Evolutionary conservation across 2,797 vertebrate species (phyloP), one percentile per base, ranked within the genome.

Genomic region (Brachyalestes nurse): DNA sequence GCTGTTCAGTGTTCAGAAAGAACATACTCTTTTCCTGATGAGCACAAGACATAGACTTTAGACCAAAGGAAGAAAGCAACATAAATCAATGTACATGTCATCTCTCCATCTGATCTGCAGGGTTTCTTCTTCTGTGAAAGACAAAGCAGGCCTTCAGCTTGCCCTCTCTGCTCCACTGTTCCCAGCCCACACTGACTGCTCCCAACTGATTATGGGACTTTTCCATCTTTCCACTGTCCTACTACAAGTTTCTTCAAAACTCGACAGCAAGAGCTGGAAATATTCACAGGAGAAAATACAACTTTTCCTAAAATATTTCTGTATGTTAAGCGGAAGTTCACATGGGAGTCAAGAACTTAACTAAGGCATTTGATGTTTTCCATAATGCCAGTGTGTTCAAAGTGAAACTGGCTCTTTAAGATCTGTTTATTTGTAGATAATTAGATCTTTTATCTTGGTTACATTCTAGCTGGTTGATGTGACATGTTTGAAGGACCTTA

Each of bases 71-170:
- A 53, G 14, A 70, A 61, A 38, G n/a, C 13, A 23, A 3, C 34
- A 14, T 38, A 21, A 13, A 57, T 58, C 62, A 58, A 13, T 70
- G n/a, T 55, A 4, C 23, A 16, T 4, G 45, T 42, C 2, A 40
- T 71, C 14, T 40, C 10, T 71, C 17, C 55, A 76, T 28, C 45
- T 42, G 45, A 76, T 28, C 45, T 42, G 45, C n/a, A 64, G 25
- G 1, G 21, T 21, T 1, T 70, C 69, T 49, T 80, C 42, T 57
- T 47, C 21, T 62, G 42, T 53, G 34, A 76, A 69, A 71, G 42
- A 76, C 72, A 81, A 81, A 76, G 79, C 45, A 60, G 7, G 16
- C 57, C 21, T 81, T 81, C 65, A 76, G 57, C 21, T 34, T 14
- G 42, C 47, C 57, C 21, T 1, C 0, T 28, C 65, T 42, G 23